Evolutionary conservation across 2,113 vertebrate species (phyloP), one percentile per base, ranked within the genome.

Genomic region (Pyrgilauda ruficollis): DNA sequence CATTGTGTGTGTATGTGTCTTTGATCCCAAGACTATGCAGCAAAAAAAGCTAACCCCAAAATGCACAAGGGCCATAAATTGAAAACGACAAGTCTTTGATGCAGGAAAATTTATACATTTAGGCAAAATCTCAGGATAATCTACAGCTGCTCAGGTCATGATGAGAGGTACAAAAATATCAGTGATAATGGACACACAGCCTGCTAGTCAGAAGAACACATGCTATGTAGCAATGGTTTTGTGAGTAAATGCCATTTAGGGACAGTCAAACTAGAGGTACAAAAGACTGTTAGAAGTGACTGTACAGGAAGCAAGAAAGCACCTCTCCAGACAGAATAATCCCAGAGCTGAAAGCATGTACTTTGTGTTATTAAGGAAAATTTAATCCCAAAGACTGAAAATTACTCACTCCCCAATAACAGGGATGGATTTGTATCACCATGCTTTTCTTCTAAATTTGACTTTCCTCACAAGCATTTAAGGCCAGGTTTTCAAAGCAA

Each of bases 81-180:
- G 41, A 92, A 90, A 93, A 62, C 0, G 3, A 72, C 35, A 63
- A 79, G 30, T 41, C 18, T 85, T 83, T 74, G 73, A 83, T 0
- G 2, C n/a, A 63, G 59, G 74, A 68, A 79, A 66, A 89, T 73
- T 77, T 64, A 77, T 17, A 83, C 7, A 46, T 46, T 85, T 20
- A 80, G n/a, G 53, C 19, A 69, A 88, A 92, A 92, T 13, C 59
- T 89, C 18, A 18, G 46, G 37, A 64, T 61, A 86, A 73, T 46
- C 37, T 62, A 85, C 76, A 78, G 11, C 19, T 85, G 39, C 52
- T 87, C 67, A 74, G 56, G 76, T 83, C 75, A 94, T 61, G 79
- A 94, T 53, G 28, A 93, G 50, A 82, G 49, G 53, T 86, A 89
- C 77, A 90, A 97, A 97, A 97, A 84, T 87, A 92, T 88, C 82